phyloP scores from a whole-genome alignment of 1,140 invertebrate genomes.

The Parapsyche elsis region DNA sequence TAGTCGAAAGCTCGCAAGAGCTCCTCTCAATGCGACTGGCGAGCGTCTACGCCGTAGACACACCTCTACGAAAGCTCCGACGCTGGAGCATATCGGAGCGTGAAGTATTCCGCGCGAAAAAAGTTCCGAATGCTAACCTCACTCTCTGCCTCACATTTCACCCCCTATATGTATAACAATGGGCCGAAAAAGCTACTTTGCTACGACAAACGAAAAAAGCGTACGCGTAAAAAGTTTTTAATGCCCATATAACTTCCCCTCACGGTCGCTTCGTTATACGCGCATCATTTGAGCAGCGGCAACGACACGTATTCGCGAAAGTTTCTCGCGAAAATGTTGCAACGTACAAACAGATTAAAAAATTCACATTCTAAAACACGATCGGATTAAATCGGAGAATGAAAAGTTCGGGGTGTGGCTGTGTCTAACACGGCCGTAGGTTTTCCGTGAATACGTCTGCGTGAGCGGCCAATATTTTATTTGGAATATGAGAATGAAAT shows the following conservation, averaged over 20 bases:
- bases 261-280: not conserved
- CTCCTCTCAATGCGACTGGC: constrained; percentile 1
- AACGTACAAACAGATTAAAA: too few relatives aligned
- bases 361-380: too few relatives aligned
- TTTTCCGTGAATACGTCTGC: too few relatives aligned
- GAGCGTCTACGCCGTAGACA: not conserved
- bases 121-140: not conserved
- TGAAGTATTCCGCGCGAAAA: constrained; percentile 24
- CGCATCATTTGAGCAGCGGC: not conserved
- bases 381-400: too few relatives aligned
- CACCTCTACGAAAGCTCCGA: not conserved
- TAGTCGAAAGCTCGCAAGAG: constrained; percentile 5
- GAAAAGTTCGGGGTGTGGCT: too few relatives aligned
- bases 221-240: constrained; percentile 20
- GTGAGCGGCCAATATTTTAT: too few relatives aligned
- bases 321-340: not conserved
- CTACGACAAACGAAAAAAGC: constrained; percentile 2
- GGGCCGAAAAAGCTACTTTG: not conserved
- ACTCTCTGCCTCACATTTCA: not conserved
- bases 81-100: not conserved
- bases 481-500: too few relatives aligned
- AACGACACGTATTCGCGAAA: not conserved
- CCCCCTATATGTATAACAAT: not conserved
- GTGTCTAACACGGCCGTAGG: too few relatives aligned
- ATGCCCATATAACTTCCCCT: constrained; percentile 7